phyloP scores from a whole-genome alignment of 2,888 invertebrate species.

The Geotrupes spiniger region DNA sequence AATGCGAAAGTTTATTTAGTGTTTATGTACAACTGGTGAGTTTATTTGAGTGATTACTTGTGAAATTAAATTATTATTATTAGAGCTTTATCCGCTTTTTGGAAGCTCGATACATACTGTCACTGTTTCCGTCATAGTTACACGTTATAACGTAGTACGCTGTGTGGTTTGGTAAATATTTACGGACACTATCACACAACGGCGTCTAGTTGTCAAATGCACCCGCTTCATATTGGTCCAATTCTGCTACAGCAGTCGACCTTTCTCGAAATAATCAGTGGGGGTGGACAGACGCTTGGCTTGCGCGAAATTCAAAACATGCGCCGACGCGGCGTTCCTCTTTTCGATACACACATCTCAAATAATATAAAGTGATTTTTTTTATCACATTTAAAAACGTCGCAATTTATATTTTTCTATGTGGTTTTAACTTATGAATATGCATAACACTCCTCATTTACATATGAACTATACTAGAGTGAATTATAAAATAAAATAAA shows the following conservation, averaged over 20 bases:
- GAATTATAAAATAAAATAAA: too few relatives aligned
- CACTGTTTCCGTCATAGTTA: constrained; percentile 1
- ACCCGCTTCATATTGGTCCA: constrained; percentile 16
- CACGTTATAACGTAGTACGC: not conserved
- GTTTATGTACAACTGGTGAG: too few relatives aligned
- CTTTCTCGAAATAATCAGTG: constrained; percentile 21
- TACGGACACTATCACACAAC: constrained; percentile 16
- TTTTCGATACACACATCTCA: too few relatives aligned
- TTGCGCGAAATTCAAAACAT: constrained; percentile 15
- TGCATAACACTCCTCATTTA: too few relatives aligned
- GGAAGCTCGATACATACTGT: constrained; percentile 1
- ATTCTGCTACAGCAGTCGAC: constrained; percentile 12
- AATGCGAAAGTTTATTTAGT: not conserved
- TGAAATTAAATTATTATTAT: too few relatives aligned
- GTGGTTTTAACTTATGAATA: too few relatives aligned
- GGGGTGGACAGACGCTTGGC: constrained; percentile 17
- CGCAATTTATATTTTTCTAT: too few relatives aligned
- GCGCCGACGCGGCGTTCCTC: not conserved
- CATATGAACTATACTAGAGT: too few relatives aligned
- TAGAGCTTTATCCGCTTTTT: not conserved
- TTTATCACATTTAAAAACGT: too few relatives aligned
- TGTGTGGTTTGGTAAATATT: constrained; percentile 1
- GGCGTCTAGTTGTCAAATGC: constrained; percentile 17
- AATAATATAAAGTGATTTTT: too few relatives aligned
- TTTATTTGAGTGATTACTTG: too few relatives aligned